Evolutionary conservation across 2,113 vertebrate species (phyloP).

Genomic region (Chionodraco myersi): DNA sequence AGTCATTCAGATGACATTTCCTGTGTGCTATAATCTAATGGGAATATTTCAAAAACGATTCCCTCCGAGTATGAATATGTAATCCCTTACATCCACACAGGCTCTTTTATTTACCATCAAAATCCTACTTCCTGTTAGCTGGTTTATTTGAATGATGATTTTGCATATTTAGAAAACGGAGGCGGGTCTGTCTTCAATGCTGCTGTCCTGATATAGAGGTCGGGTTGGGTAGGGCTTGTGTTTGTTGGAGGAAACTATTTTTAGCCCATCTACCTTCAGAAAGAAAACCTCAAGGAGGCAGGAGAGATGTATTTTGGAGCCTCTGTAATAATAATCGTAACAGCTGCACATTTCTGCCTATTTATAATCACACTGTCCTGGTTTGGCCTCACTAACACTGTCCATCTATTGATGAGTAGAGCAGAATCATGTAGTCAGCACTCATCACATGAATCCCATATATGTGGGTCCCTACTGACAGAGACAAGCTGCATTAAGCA

Average conservation of each 20-base stretch:
- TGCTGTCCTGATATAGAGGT: constrained; percentile 23
- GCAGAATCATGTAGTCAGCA: constrained; percentile 61
- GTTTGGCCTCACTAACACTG: constrained; percentile 18
- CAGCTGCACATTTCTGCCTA: constrained; percentile 58
- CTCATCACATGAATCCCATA: constrained; percentile 18
- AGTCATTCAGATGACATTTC: not conserved
- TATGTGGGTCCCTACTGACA: not conserved
- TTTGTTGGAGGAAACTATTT: constrained; percentile 50
- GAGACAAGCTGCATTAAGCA: too few relatives aligned
- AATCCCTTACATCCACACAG: constrained; percentile 8
- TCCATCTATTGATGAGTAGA: constrained; percentile 50
- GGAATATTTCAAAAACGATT: not conserved
- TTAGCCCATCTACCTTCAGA: constrained; percentile 60
- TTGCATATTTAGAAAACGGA: constrained; percentile 1
- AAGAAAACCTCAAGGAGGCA: constrained; percentile 42
- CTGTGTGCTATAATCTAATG: not conserved
- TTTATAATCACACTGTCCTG: constrained; percentile 37
- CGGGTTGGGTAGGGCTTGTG: not conserved
- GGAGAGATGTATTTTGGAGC: constrained; percentile 52
- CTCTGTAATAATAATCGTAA: constrained; percentile 67
- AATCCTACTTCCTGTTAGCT: constrained; percentile 1
- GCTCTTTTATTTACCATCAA: constrained; percentile 27
- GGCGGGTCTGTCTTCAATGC: constrained; percentile 27
- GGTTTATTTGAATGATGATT: not conserved
- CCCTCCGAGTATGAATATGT: constrained; percentile 11